Percentiles rank a stretch among this genome's conserved stretches.
Evolutionary conservation across 2,888 invertebrate genomes (phyloP).

Genomic region (Patella caerulea): DNA sequence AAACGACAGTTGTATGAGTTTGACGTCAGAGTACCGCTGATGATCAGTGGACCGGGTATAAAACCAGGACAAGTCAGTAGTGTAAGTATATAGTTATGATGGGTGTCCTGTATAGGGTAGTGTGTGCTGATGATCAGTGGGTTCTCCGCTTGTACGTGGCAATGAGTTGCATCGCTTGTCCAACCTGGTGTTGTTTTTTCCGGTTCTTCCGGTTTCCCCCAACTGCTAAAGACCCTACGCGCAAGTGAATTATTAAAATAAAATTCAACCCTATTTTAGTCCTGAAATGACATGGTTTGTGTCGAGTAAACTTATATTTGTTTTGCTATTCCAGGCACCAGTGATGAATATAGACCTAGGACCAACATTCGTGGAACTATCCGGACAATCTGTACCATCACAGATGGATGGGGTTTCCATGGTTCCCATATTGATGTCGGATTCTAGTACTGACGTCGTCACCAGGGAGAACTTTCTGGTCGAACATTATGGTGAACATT

Average conservation of each 20-base stretch:
- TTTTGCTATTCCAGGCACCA: background rate
- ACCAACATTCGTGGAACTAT: background rate
- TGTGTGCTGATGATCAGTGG: constrained; percentile 82
- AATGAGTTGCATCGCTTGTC: no score
- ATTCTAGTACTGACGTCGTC: background rate
- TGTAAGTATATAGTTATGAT: background rate
- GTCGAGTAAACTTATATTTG: background rate
- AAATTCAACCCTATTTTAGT: no score
- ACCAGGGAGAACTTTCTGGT: background rate
- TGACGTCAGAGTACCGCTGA: constrained; percentile 85
- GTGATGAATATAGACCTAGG: background rate
- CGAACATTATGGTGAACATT: constrained; percentile 6
- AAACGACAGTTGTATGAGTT: constrained; percentile 91
- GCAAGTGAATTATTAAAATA: no score
- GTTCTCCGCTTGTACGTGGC: constrained; percentile 63
- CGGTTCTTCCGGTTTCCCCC: no score
- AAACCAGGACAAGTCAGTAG: constrained; percentile 36
- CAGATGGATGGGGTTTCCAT: constrained; percentile 79
- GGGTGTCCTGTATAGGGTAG: background rate
- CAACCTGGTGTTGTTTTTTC: no score
- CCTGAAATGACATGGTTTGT: no score
- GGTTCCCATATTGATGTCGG: constrained; percentile 57
- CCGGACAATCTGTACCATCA: constrained; percentile 55
- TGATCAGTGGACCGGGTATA: constrained; percentile 80
- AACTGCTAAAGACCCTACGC: no score